These are phyloP conservation scores for Odontamblyopus rebecca DNA, from an alignment of 2,797 vertebrate species.

Conservation along the genomic window DNA sequence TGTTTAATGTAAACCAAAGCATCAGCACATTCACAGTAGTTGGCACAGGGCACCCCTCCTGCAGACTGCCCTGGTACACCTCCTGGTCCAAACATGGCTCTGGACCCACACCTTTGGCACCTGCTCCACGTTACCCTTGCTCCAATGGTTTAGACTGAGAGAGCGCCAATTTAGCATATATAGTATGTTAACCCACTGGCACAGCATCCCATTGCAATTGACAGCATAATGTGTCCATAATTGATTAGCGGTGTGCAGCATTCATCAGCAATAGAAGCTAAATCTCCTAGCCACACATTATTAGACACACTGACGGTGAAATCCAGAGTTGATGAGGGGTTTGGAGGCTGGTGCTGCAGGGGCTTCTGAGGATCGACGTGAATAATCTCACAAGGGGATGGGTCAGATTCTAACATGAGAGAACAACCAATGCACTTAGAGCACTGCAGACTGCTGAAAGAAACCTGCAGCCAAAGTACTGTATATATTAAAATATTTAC, in stretches of 20 bases:
- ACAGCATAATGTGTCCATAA: constrained; percentile 37
- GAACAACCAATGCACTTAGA: constrained; percentile 34
- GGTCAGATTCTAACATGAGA: constrained; percentile 45
- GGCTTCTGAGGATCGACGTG: constrained; percentile 37
- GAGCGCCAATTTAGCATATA: constrained; percentile 37
- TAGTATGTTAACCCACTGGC: constrained; percentile 29
- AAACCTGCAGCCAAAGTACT: constrained; percentile 27
- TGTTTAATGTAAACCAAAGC: constrained; percentile 47
- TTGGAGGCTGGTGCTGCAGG: constrained; percentile 7
- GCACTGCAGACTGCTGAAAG: constrained; percentile 19
- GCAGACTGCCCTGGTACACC: constrained; percentile 28
- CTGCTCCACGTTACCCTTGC: constrained; percentile 33
- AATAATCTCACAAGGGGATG: constrained; percentile 54
- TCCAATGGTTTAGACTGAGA: constrained; percentile 31
- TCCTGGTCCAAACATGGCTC: constrained; percentile 37
- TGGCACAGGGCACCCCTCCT: constrained; percentile 39
- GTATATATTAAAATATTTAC: not conserved
- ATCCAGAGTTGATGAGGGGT: constrained; percentile 6
- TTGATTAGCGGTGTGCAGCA: constrained; percentile 29
- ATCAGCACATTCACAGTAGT: constrained; percentile 39
- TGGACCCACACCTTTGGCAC: constrained; percentile 39
- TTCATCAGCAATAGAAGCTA: constrained; percentile 16
- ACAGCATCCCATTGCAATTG: constrained; percentile 10
- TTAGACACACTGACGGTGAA: constrained; percentile 8
- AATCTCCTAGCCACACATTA: constrained; percentile 13